Evolutionary conservation across 1,140 invertebrate genomes (phyloP).

Genomic region (Lutraria rhynchaena): DNA sequence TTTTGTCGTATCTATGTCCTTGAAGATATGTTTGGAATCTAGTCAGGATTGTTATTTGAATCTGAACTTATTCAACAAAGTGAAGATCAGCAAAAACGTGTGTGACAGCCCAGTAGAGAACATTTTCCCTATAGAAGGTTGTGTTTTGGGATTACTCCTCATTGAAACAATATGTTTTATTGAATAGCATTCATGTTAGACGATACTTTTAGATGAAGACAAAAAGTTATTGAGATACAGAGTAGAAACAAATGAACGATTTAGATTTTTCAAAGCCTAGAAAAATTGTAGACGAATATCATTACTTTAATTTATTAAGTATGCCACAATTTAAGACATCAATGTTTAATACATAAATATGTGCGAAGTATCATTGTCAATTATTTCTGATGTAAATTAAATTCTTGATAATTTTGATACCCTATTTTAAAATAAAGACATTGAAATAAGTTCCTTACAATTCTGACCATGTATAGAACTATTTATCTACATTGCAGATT

Average conservation of each 20-base stretch:
- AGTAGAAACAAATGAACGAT: neutral
- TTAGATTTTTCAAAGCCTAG: neutral
- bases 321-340: neutral
- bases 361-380: neutral
- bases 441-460: no score
- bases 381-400: no score
- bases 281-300: neutral
- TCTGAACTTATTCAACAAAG: slow-evolving; percentile 8
- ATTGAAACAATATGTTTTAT: neutral
- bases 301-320: neutral
- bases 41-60: slow-evolving; percentile 6
- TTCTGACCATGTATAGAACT: no score
- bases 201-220: neutral
- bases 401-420: no score
- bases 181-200: neutral
- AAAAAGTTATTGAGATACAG: neutral
- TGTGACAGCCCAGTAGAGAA: neutral
- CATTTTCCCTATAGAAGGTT: slow-evolving; percentile 25
- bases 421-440: no score
- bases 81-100: neutral
- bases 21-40: slow-evolving; percentile 16
- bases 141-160: neutral
- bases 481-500: no score
- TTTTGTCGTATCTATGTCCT: slow-evolving; percentile 4
- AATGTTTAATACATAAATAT: neutral